Base-by-base conservation (phyloP, 2,888 invertebrate genomes). In the Stenurella melanura region DNA sequence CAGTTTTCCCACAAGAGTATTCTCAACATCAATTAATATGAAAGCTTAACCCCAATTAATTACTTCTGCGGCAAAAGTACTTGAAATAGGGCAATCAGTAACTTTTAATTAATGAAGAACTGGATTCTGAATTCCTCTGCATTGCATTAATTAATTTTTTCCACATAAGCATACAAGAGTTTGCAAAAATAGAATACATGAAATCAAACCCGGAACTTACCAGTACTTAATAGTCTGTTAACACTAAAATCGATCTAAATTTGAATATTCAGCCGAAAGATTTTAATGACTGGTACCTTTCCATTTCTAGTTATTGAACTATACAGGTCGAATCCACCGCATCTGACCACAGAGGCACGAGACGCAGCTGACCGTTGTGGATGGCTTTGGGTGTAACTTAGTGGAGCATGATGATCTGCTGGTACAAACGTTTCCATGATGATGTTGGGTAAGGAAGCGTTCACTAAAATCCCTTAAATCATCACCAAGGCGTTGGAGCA, bases 371-470 rank as follows among this genome's bases (percentile, higher is more conserved):
- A 61, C 72, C 72, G 19, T 63, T 63, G 30, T 11, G 9, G 64
- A 64, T 64, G 42, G 42, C 42, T 21, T 61, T n/a, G 7, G n/a
- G n/a, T 50, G n/a, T 50, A 50, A 19, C 19, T 54, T 21, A 73
- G 63, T 54, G 58, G 54, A 73, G 67, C 73, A 67, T 73, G 73
- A 73, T 66, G 73, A 57, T 64, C 34, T 56, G n/a, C 38, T 26
- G 50, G 72, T 67, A 54, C 17, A 68, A 30, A 30, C 69, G 19
- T 57, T 30, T 57, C 34, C 30, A 67, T 26, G 21, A 54, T 26
- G 21, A 67, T 17, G 54, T 26, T 74, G 76, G 64, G 60, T 75
- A 75, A 60, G 75, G 74, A 73, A 78, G 75, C 78, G 78, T 76
- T 58, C 67, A 75, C 71, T 56, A 19, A 68, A 72, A 68, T 71